Evolutionary conservation across 2,888 invertebrate species (phyloP).

Genomic region (Leptinotarsa tumamoca): DNA sequence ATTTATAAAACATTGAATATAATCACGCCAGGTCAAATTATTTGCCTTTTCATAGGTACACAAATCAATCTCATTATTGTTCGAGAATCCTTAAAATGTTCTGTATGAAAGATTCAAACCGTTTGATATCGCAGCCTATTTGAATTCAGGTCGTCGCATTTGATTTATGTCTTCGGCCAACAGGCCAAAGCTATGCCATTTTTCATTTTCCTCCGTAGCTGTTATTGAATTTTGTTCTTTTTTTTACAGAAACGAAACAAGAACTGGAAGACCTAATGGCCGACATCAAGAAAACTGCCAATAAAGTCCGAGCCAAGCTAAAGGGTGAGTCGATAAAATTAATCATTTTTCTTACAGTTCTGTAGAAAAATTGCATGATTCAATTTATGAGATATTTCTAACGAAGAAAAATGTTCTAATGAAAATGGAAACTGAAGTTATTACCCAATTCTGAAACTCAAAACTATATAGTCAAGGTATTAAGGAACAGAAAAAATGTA

Average conservation of each 20-base stretch:
- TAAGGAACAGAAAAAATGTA: no score
- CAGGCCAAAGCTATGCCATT: slow-evolving; percentile 11
- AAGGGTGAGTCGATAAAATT: slow-evolving; percentile 77
- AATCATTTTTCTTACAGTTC: neutral
- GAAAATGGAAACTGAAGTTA: no score
- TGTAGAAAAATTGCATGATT: neutral
- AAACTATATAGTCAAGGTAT: no score
- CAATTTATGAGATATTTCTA: no score
- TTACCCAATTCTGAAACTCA: no score
- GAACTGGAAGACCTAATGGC: slow-evolving; percentile 99
- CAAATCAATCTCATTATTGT: neutral
- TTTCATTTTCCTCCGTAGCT: neutral
- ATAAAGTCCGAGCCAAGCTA: slow-evolving; percentile 99
- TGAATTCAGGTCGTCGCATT: slow-evolving; percentile 19
- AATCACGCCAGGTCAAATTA: neutral
- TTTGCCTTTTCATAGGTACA: neutral
- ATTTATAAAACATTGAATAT: no score
- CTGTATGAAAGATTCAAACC: neutral
- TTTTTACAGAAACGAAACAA: slow-evolving; percentile 96
- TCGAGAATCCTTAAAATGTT: neutral
- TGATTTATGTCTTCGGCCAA: slow-evolving; percentile 25
- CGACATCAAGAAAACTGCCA: slow-evolving; percentile 99
- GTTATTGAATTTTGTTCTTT: slow-evolving; percentile 37
- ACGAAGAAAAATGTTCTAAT: no score
- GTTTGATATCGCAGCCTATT: slow-evolving; percentile 18